Base-by-base conservation (phyloP, 2,888 invertebrate species). In the Mesopsocus fuscifrons region DNA sequence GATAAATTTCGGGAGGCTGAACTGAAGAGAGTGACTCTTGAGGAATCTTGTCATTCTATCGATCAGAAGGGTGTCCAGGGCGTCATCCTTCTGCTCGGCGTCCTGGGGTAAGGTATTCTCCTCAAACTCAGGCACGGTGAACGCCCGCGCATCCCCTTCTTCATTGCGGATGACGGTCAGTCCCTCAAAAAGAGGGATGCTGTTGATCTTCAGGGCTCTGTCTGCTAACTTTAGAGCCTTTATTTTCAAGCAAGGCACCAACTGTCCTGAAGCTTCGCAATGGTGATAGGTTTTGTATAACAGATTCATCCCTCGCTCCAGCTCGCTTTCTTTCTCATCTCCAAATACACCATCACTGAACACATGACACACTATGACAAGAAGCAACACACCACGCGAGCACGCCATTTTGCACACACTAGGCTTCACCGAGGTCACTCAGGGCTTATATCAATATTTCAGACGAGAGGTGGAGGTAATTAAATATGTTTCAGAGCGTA, bases 1-100 rank as follows among this genome's bases (percentile, higher is more conserved):
- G 6, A 72, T 67, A 45, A 83, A 62, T 56, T 75, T 77, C 1
- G 85, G 85, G 51, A 85, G 62, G 17, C 75, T 74, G 45, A 87
- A 67, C 60, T 83, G 82, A 35, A 56, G 42, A 16, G 54, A 52
- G 45, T 54, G 53, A 1, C 51, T 50, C 41, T 53, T 45, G 41
- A 55, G 42, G 47, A 56, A 55, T 32, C 52, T 47, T 3, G 48
- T 47, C 13, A 52, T 20, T 23, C 53, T 45, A 38, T 53, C 52
- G 49, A 52, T 51, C 21, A 56, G 48, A 41, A 55, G 46, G n/a
- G 51, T 49, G 40, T 55, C 54, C 6, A 55, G 45, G 41, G 49
- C 49, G 23, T 49, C 45, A 6, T 51, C 49, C 8, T 52, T 49
- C 13, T 49, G 46, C 33, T 48, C 49, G n/a, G 50, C 46, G 20